These are phyloP conservation scores for Limnephilus auricula DNA, from an alignment of 2,888 invertebrate genomes.

Conservation along the genomic window DNA sequence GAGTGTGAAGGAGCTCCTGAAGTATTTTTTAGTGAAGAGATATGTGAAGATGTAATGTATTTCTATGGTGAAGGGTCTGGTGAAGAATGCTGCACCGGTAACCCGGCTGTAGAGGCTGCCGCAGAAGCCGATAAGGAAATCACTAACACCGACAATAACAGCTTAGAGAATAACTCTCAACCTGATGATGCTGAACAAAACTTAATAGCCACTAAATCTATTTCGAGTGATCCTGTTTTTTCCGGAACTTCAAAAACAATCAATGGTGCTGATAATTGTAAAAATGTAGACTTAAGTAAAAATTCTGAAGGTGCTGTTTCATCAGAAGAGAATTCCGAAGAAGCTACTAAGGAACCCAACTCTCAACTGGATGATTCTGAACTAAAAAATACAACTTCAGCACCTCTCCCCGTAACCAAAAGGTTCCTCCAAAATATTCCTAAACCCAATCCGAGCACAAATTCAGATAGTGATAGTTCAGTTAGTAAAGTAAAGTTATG, in stretches of 20 bases:
- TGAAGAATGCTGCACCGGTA: constrained; percentile 85
- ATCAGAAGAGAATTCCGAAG: constrained; percentile 46
- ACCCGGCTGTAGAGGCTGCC: constrained; percentile 72
- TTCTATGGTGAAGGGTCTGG: constrained; percentile 86
- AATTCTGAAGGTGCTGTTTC: constrained; percentile 47
- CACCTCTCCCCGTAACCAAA: constrained; percentile 66
- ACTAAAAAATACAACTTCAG: constrained; percentile 57
- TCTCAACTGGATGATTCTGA: constrained; percentile 49
- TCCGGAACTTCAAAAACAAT: constrained; percentile 53
- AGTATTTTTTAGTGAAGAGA: constrained; percentile 80
- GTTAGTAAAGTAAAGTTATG: constrained; percentile 67
- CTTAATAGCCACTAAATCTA: constrained; percentile 44
- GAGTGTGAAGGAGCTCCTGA: constrained; percentile 78
- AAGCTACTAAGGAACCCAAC: constrained; percentile 41
- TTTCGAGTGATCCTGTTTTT: constrained; percentile 40
- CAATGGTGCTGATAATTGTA: constrained; percentile 59
- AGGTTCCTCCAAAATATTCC: constrained; percentile 66
- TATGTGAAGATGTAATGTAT: constrained; percentile 85
- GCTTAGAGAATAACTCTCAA: constrained; percentile 38
- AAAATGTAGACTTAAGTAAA: constrained; percentile 50
- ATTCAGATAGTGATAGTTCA: constrained; percentile 67
- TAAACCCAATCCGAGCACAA: constrained; percentile 57
- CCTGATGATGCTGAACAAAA: constrained; percentile 40
- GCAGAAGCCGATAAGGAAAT: constrained; percentile 66
- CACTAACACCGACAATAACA: constrained; percentile 67